Conservation (phyloP, 2,888 invertebrate species). For the Hyposoter dolosus region DNA sequence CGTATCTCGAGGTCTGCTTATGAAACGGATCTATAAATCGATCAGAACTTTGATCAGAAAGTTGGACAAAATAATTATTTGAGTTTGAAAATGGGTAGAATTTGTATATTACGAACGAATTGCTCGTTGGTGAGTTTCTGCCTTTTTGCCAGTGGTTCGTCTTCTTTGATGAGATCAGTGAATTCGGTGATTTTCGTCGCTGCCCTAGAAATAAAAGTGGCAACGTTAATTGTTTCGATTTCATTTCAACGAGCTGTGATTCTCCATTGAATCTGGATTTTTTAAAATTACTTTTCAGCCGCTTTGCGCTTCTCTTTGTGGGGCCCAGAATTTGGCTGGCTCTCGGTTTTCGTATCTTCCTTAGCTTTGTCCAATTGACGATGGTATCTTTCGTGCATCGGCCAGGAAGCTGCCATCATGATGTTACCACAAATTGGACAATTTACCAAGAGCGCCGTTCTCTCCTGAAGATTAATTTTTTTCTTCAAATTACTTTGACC, state of each 20-base stretch:
- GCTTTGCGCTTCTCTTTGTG: conserved; percentile 82
- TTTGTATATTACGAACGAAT: conserved; percentile 35
- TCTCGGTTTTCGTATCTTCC: conserved; percentile 22
- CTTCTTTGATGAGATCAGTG: conserved; percentile 74
- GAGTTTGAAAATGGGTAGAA: not conserved
- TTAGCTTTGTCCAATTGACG: conserved; percentile 78
- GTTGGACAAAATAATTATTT: not conserved
- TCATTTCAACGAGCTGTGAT: not conserved
- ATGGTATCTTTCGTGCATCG: conserved; percentile 86
- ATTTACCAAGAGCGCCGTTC: conserved; percentile 83
- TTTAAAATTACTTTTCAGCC: conserved; percentile 83
- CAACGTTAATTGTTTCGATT: conserved; percentile 41
- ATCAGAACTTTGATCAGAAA: not conserved
- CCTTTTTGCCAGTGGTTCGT: conserved; percentile 62
- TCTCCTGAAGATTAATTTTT: conserved; percentile 73
- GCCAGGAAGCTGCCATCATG: conserved; percentile 87
- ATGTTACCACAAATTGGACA: conserved; percentile 87
- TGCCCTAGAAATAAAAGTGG: conserved; percentile 76
- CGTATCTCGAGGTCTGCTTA: conserved; percentile 66
- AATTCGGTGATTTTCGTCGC: conserved; percentile 80
- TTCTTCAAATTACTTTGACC: not conserved
- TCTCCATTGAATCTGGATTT: not conserved
- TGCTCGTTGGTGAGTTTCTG: not conserved
- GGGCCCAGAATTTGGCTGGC: not conserved
- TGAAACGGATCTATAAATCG: conserved; percentile 57